These are phyloP conservation scores for Galerucella calmariensis DNA, from an alignment of 2,888 invertebrate genomes.

Conservation along the genomic window DNA sequence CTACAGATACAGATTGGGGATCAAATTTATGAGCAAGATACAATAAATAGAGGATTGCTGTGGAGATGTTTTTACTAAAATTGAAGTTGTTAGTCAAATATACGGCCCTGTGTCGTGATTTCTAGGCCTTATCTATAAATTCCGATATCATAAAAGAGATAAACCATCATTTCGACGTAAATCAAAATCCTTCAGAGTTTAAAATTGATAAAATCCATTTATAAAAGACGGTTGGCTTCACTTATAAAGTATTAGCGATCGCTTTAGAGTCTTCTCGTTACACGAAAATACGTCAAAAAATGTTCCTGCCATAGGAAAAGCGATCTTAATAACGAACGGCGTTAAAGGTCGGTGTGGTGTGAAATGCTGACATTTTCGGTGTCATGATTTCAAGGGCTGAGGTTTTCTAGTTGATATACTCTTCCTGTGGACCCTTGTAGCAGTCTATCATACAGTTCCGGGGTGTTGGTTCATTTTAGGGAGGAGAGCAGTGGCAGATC, in stretches of 20 bases:
- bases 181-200: conserved; percentile 60
- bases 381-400: conserved; percentile 40
- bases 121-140: conserved; percentile 35
- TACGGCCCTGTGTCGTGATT: neutral
- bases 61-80: no score
- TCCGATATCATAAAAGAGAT: conserved; percentile 47
- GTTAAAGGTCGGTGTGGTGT: conserved; percentile 31
- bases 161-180: conserved; percentile 56
- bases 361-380: conserved; percentile 31
- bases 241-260: conserved; percentile 66
- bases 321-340: conserved; percentile 14
- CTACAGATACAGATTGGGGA: no score
- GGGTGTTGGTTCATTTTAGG: conserved; percentile 45
- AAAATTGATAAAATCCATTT: conserved; percentile 67
- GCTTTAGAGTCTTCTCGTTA: conserved; percentile 49
- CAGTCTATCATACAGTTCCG: conserved; percentile 60
- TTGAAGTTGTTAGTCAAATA: neutral
- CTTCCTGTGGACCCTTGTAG: conserved; percentile 58
- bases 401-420: conserved; percentile 59
- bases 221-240: conserved; percentile 65
- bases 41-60: no score
- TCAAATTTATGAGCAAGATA: no score
- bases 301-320: conserved; percentile 17
- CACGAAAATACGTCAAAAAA: conserved; percentile 35
- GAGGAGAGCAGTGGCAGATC: conserved; percentile 37